A percentile compares a stretch with the other conserved stretches of the same genome.
phyloP scores from a whole-genome alignment of 2,113 vertebrate genomes.

The Grammomys dolichurus region DNA sequence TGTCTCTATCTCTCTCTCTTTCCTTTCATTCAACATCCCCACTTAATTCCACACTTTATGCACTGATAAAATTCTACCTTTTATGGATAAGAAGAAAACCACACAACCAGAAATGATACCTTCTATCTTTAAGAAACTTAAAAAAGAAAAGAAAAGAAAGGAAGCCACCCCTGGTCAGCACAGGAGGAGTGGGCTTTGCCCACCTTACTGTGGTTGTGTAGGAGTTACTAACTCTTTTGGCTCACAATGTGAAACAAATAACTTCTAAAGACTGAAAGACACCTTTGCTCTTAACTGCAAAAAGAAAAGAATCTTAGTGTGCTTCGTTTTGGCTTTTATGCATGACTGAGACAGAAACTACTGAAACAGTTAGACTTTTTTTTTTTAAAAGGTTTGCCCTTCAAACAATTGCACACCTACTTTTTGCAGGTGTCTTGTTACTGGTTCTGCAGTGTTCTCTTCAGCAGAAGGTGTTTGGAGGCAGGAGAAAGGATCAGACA shows the following conservation, averaged over 20 bases:
- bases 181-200: background rate
- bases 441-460: background rate
- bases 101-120: background rate
- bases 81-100: background rate
- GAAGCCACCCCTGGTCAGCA: background rate
- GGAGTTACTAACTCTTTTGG: background rate
- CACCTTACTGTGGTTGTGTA: background rate
- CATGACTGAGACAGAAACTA: conserved; percentile 7
- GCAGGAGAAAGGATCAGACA: background rate
- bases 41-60: background rate
- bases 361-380: background rate
- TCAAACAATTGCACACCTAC: conserved; percentile 11
- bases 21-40: background rate
- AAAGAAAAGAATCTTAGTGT: background rate
- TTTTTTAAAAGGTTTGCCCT: conserved; percentile 12
- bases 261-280: background rate
- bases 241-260: background rate
- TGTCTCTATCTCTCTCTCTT: too few species aligned
- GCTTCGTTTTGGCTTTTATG: background rate
- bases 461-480: background rate
- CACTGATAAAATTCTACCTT: background rate
- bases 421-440: conserved; percentile 33
- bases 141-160: too few species aligned
- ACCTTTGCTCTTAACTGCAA: background rate
- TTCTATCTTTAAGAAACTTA: background rate